phyloP scores from a whole-genome alignment of 2,797 vertebrate species.

The Poecilia picta region DNA sequence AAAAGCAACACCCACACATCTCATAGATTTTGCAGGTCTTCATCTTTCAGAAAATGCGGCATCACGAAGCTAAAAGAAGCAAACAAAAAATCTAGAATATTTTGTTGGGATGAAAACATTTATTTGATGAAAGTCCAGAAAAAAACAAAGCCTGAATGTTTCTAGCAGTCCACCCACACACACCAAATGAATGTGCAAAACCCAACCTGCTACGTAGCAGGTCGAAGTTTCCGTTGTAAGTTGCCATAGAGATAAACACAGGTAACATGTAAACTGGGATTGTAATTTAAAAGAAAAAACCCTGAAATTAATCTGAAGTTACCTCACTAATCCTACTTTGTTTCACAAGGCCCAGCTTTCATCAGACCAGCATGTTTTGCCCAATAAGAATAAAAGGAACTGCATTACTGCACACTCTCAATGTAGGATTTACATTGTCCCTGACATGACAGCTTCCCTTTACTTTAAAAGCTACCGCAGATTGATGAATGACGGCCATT shows the following conservation, averaged over 20 bases:
- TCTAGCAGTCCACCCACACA: background rate
- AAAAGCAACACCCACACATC: background rate
- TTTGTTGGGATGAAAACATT: background rate
- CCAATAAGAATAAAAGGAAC: background rate
- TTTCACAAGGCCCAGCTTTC: background rate
- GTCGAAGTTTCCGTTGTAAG: background rate
- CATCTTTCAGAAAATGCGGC: background rate
- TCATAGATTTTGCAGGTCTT: background rate
- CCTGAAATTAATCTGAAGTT: background rate
- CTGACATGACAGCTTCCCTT: slow-evolving; percentile 42
- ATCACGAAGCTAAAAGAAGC: background rate
- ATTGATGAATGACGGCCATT: slow-evolving; percentile 55
- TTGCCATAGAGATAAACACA: background rate
- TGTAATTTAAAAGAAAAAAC: background rate
- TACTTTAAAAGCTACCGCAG: slow-evolving; percentile 54
- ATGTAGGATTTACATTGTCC: slow-evolving; percentile 6
- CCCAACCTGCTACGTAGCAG: background rate
- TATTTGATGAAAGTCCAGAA: background rate
- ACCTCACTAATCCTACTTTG: background rate
- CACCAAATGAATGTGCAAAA: background rate
- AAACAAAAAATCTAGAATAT: background rate
- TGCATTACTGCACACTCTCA: slow-evolving; percentile 3
- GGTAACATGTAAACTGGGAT: background rate
- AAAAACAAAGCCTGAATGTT: background rate
- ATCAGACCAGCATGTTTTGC: background rate